Percentiles rank a stretch among this genome's conserved stretches.
Conservation (phyloP, 2,888 invertebrate genomes). For the Polymixis flavicincta region DNA sequence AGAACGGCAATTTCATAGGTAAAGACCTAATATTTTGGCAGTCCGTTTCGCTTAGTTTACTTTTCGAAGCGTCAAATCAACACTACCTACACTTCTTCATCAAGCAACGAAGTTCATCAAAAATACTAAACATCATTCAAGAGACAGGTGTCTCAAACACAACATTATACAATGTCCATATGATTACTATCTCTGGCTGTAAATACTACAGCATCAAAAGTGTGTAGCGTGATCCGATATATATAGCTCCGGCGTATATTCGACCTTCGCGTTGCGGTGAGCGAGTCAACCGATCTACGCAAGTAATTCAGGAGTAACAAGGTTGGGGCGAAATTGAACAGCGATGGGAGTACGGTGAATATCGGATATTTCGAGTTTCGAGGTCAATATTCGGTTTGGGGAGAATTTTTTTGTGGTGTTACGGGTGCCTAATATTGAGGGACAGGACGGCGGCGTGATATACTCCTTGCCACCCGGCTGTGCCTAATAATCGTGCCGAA, state of each 20-base stretch:
- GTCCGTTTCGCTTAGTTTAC: neutral
- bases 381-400: neutral
- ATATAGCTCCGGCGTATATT: conserved; percentile 65
- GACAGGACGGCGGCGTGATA: too few species aligned
- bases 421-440: too few species aligned
- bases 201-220: conserved; percentile 55
- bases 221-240: conserved; percentile 62
- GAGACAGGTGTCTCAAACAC: conserved; percentile 45
- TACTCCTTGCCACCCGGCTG: neutral
- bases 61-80: conserved; percentile 19
- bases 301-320: conserved; percentile 53
- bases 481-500: neutral
- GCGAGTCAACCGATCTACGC: conserved; percentile 64
- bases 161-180: conserved; percentile 32
- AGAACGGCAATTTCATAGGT: too few species aligned
- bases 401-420: neutral
- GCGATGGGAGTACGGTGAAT: neutral
- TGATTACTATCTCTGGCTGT: conserved; percentile 43
- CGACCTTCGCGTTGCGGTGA: conserved; percentile 73
- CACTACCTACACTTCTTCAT: conserved; percentile 9
- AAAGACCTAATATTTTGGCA: conserved; percentile 25
- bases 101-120: conserved; percentile 7
- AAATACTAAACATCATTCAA: conserved; percentile 16
- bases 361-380: conserved; percentile 31
- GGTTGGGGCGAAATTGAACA: conserved; percentile 36